phyloP scores from a whole-genome alignment of 92 coral and sea anemone species.

The Nematostella vectensis region DNA sequence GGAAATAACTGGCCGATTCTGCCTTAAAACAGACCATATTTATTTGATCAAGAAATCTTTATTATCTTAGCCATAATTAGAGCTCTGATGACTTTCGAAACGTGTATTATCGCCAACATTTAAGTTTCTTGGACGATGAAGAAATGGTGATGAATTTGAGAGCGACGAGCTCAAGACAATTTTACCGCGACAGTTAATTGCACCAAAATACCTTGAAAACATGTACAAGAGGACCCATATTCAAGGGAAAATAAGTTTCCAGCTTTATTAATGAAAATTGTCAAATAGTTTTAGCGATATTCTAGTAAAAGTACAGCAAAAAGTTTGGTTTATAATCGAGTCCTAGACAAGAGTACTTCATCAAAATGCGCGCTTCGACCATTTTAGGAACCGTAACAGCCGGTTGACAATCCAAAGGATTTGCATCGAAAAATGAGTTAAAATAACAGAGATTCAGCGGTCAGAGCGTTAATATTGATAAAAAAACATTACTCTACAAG shows the following conservation, averaged over 20 bases:
- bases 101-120: neutral
- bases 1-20: too few relatives aligned
- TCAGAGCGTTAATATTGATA: neutral
- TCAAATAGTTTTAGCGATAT: neutral
- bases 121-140: too few relatives aligned
- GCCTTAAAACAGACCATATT: too few relatives aligned
- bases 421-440: conserved; percentile 13
- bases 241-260: neutral
- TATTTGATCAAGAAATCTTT: too few relatives aligned
- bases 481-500: conserved; percentile 1
- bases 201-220: too few relatives aligned
- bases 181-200: too few relatives aligned
- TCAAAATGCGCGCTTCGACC: conserved; percentile 6
- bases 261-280: neutral
- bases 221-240: neutral
- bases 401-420: conserved; percentile 3
- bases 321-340: conserved; percentile 4
- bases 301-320: conserved; percentile 1
- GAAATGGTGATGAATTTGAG: too few relatives aligned
- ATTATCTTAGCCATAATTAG: too few relatives aligned
- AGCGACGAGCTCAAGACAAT: too few relatives aligned
- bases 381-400: conserved; percentile 19
- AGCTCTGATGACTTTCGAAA: too few relatives aligned
- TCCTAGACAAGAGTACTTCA: conserved; percentile 8
- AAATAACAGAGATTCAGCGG: conserved; percentile 3